Evolutionary conservation across 1,140 invertebrate genomes (phyloP).

Genomic region (Leptopilina clavipes): DNA sequence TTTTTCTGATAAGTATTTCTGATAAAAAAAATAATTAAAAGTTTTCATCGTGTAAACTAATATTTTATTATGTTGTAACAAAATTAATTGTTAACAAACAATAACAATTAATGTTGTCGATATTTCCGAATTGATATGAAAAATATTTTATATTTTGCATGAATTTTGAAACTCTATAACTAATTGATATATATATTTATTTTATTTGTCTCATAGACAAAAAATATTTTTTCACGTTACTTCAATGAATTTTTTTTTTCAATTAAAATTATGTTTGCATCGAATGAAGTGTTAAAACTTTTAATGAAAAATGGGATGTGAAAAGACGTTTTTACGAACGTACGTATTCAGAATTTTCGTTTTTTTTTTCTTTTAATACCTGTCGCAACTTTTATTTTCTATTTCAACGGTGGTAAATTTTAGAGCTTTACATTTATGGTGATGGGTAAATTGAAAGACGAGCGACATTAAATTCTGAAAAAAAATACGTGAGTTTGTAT

Average conservation of each 20-base stretch:
- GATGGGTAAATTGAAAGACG: neutral
- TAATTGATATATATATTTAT: neutral
- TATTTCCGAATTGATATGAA: neutral
- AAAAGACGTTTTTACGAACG: neutral
- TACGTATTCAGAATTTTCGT: neutral
- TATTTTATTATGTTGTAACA: neutral
- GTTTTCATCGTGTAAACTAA: neutral
- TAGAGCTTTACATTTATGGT: neutral
- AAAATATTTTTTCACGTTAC: neutral
- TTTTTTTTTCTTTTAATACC: neutral
- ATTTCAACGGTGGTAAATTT: neutral
- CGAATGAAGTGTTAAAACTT: neutral
- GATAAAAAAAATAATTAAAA: neutral
- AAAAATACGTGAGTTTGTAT: slow-evolving; percentile 32
- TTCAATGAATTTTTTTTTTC: neutral
- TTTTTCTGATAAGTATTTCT: slow-evolving; percentile 6
- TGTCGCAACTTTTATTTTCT: neutral
- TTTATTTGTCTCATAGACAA: neutral
- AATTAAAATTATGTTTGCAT: neutral
- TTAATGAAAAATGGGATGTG: neutral
- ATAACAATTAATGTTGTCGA: neutral
- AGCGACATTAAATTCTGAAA: neutral
- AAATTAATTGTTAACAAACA: neutral
- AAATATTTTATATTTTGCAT: neutral
- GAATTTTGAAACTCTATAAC: neutral